Percentiles rank a stretch among this genome's conserved stretches.
Evolutionary conservation across 2,888 invertebrate genomes (phyloP).

Genomic region (Sialis lutaria): DNA sequence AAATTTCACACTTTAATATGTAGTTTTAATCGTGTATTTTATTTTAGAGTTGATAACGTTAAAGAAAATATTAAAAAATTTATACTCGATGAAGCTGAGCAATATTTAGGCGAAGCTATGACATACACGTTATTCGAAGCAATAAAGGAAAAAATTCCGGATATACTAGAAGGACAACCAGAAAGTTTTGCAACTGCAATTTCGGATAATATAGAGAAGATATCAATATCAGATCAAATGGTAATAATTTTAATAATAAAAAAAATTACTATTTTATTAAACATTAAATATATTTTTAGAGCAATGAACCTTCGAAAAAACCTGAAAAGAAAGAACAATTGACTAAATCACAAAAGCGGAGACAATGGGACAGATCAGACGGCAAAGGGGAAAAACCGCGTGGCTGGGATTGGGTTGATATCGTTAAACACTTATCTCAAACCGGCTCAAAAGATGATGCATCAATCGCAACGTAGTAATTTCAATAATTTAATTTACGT

Average conservation of each 20-base stretch:
- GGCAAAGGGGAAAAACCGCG: conserved; percentile 67
- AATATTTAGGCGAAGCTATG: conserved; percentile 81
- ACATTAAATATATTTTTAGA: conserved; percentile 8
- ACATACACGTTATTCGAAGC: conserved; percentile 88
- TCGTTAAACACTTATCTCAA: conserved; percentile 89
- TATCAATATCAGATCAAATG: conserved; percentile 4
- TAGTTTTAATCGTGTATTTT: not conserved
- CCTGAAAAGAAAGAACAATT: conserved; percentile 63
- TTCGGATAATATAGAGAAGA: conserved; percentile 32
- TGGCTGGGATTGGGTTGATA: conserved; percentile 91
- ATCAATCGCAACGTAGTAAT: conserved; percentile 14
- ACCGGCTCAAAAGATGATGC: conserved; percentile 36
- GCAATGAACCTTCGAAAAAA: conserved; percentile 32
- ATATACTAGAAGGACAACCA: conserved; percentile 54
- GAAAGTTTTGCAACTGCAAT: conserved; percentile 29
- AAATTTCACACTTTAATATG: conserved; percentile 1
- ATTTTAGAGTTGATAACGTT: conserved; percentile 40
- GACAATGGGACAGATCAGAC: conserved; percentile 74
- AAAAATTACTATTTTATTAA: not conserved
- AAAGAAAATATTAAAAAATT: conserved; percentile 49
- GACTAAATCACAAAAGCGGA: conserved; percentile 81
- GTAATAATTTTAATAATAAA: not conserved
- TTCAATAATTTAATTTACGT: not conserved
- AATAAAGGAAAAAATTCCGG: conserved; percentile 63
- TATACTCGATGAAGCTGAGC: conserved; percentile 53